Percentiles rank a stretch among this genome's conserved stretches.
Conservation (phyloP, 2,797 vertebrate species). For the Diceros bicornis region DNA sequence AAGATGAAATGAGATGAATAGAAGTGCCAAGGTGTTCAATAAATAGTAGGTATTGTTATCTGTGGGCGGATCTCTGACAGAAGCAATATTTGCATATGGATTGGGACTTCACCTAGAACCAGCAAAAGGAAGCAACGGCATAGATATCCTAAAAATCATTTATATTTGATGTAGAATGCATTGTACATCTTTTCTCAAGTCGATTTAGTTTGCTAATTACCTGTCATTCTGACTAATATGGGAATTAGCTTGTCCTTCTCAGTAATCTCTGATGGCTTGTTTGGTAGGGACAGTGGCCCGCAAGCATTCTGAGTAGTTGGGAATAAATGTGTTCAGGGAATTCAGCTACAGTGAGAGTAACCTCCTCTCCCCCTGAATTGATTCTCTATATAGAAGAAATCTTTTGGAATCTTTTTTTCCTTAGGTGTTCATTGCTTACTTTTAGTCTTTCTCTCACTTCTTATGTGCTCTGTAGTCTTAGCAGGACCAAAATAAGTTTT, state of each 20-base stretch:
- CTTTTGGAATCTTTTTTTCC: neutral
- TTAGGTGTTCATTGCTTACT: neutral
- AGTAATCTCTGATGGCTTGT: neutral
- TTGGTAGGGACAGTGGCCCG: neutral
- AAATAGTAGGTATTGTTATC: neutral
- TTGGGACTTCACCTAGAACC: neutral
- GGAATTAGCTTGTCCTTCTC: slow-evolving; percentile 9
- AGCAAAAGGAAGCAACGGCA: neutral
- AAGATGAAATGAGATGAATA: slow-evolving; percentile 36
- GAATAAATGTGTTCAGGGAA: neutral
- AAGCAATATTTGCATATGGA: neutral
- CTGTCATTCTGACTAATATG: neutral
- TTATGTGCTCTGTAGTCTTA: neutral
- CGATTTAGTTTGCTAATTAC: neutral
- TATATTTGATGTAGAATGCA: neutral
- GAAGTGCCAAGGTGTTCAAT: neutral
- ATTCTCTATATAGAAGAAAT: slow-evolving; percentile 39
- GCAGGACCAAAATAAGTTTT: neutral
- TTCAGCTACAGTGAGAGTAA: neutral
- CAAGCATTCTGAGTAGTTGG: neutral
- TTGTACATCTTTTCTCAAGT: neutral
- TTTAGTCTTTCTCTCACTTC: neutral
- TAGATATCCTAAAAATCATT: neutral
- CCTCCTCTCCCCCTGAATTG: neutral
- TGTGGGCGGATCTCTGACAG: neutral